Percentiles rank a stretch among this genome's conserved stretches.
phyloP scores from a whole-genome alignment of 2,797 vertebrate species.

The Diglossa cyanea region DNA sequence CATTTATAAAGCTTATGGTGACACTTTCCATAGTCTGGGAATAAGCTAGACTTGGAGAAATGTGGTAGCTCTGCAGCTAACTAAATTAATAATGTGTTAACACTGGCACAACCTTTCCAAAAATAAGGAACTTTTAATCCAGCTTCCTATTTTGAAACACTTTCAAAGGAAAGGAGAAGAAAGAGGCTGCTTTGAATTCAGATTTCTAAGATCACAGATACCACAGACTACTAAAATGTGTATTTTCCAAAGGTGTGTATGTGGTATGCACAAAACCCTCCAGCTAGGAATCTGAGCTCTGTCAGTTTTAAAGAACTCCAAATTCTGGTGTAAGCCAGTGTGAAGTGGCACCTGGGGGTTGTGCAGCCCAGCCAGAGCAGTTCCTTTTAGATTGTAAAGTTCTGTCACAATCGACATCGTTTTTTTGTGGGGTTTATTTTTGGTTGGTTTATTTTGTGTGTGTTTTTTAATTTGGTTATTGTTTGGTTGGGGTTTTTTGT shows the following conservation, averaged over 20 bases:
- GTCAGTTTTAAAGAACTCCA: neutral
- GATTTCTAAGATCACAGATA: neutral
- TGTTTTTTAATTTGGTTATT: neutral
- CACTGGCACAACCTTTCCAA: neutral
- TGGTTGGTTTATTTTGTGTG: neutral
- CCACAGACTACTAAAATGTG: neutral
- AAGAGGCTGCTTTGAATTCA: neutral
- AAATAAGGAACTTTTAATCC: neutral
- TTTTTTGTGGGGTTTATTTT: neutral
- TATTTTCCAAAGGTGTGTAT: neutral
- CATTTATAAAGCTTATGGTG: neutral
- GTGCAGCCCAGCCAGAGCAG: neutral
- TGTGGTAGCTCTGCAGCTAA: neutral
- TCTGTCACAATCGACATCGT: neutral
- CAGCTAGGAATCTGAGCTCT: neutral
- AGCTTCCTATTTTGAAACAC: neutral
- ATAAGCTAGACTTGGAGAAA: neutral
- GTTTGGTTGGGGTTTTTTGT: neutral
- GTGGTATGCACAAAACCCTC: neutral
- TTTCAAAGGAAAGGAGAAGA: neutral
- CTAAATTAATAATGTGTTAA: neutral
- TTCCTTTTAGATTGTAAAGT: neutral
- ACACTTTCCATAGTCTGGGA: neutral
- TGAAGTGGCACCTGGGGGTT: neutral
- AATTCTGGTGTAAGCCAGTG: neutral